phyloP scores from a whole-genome alignment of 2,888 invertebrate species.

The Nemapogon koenigi region DNA sequence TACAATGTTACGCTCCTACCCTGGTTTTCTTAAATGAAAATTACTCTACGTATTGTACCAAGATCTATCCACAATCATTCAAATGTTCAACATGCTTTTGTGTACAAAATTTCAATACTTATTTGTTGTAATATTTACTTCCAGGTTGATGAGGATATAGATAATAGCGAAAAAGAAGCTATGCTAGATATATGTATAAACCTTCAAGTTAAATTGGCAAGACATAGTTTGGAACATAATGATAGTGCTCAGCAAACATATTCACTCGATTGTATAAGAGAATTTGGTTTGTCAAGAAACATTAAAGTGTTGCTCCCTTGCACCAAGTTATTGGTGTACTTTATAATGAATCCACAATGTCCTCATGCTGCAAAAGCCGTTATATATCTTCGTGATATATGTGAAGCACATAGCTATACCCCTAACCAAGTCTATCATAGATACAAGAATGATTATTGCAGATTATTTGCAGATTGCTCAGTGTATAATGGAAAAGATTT shows the following conservation, averaged over 20 bases:
- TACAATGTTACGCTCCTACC: too few species aligned
- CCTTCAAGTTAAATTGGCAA: conserved; percentile 46
- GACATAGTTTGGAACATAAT: conserved; percentile 52
- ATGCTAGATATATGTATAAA: conserved; percentile 41
- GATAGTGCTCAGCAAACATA: conserved; percentile 61
- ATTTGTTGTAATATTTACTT: conserved; percentile 13
- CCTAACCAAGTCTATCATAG: conserved; percentile 67
- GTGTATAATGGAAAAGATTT: conserved; percentile 63
- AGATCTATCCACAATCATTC: too few species aligned
- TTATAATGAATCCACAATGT: conserved; percentile 69
- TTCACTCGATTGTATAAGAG: conserved; percentile 57
- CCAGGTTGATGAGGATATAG: conserved; percentile 23
- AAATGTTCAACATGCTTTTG: too few species aligned
- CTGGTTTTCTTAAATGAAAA: too few species aligned
- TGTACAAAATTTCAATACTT: too few species aligned
- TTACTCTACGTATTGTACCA: too few species aligned
- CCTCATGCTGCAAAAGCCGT: conserved; percentile 63
- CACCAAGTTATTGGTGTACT: conserved; percentile 63
- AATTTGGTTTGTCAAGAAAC: conserved; percentile 44
- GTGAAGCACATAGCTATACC: conserved; percentile 56
- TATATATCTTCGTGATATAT: conserved; percentile 62
- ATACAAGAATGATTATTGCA: conserved; percentile 69
- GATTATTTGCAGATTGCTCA: conserved; percentile 66
- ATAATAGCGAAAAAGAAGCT: conserved; percentile 33
- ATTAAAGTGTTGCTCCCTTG: conserved; percentile 44